Evolutionary conservation across 2,113 vertebrate species (phyloP).

Genomic region (Neogale vison): DNA sequence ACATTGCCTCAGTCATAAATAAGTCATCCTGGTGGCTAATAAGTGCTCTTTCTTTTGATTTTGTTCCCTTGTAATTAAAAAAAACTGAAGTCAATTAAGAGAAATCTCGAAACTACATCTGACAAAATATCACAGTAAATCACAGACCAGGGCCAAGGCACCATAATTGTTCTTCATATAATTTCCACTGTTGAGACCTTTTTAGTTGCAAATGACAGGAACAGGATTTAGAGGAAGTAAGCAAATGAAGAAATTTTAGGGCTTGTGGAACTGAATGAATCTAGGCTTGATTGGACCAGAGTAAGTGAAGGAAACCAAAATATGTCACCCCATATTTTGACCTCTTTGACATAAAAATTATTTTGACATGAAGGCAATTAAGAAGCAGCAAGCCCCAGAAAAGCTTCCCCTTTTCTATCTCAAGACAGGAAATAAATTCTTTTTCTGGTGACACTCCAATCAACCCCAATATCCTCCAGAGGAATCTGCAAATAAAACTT

Average conservation of each 20-base stretch:
- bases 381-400: background rate
- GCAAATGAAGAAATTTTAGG: background rate
- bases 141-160: background rate
- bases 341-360: background rate
- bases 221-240: slow-evolving; percentile 10
- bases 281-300: background rate
- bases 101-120: slow-evolving; percentile 26
- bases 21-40: slow-evolving; percentile 69
- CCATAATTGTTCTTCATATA: background rate
- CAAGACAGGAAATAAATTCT: background rate
- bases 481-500: background rate
- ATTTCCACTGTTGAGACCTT: background rate
- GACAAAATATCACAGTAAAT: background rate
- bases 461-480: background rate
- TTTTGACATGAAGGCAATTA: background rate
- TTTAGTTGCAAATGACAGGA: background rate
- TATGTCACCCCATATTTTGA: background rate
- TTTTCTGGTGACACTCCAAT: background rate
- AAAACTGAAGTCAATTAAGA: slow-evolving; percentile 54
- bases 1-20: slow-evolving; percentile 59
- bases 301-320: background rate
- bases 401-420: background rate
- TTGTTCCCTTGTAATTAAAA: slow-evolving; percentile 75
- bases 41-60: slow-evolving; percentile 64
- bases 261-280: background rate